phyloP scores from a whole-genome alignment of 2,797 vertebrate genomes.

The Alca torda region DNA sequence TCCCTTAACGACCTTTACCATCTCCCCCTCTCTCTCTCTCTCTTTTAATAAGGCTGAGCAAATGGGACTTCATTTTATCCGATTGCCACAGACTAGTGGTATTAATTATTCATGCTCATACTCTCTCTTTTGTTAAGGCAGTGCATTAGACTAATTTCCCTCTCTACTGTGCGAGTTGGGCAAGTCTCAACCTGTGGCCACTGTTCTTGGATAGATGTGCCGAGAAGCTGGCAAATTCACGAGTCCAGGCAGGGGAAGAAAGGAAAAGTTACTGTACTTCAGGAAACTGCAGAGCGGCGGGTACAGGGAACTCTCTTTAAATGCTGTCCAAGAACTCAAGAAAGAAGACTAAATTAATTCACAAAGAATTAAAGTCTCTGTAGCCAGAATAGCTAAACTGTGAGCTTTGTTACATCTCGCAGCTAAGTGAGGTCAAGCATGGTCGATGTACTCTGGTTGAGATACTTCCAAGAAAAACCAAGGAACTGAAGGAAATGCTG shows the following conservation, averaged over 20 bases:
- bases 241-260: constrained; percentile 3
- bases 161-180: constrained; percentile 57
- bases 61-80: constrained; percentile 82
- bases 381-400: constrained; percentile 15
- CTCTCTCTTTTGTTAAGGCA: constrained; percentile 76
- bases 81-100: constrained; percentile 71
- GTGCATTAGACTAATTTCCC: constrained; percentile 80
- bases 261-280: constrained; percentile 11
- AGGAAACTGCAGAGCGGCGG: neutral
- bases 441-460: constrained; percentile 17
- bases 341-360: constrained; percentile 35
- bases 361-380: constrained; percentile 26
- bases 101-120: constrained; percentile 81
- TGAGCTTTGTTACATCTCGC: constrained; percentile 34
- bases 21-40: constrained; percentile 62
- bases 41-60: constrained; percentile 84
- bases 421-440: constrained; percentile 62
- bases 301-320: neutral
- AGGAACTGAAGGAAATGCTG: constrained; percentile 48
- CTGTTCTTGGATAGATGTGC: neutral
- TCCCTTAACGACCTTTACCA: constrained; percentile 80
- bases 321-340: constrained; percentile 23
- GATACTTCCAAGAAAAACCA: constrained; percentile 58
- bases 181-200: constrained; percentile 19
- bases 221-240: neutral